Percentiles rank a stretch among this genome's conserved stretches.
phyloP scores from a whole-genome alignment of 2,113 vertebrate species.

The Ageneiosus marmoratus region DNA sequence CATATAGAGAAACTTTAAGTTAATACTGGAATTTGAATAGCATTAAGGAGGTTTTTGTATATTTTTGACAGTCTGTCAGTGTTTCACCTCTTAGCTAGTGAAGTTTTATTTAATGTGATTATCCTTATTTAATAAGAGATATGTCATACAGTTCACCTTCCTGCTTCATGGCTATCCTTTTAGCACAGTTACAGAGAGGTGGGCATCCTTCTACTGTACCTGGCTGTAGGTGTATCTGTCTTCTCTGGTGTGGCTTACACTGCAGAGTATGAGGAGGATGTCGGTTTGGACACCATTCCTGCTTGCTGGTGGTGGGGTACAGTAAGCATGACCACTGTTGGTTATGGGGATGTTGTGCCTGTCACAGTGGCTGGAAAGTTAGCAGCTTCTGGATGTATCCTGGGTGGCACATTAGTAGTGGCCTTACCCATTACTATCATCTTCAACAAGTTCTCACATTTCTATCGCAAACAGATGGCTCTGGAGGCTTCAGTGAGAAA shows the following conservation, averaged over 20 bases:
- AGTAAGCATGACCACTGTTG: slow-evolving; percentile 97
- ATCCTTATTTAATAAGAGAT: not conserved
- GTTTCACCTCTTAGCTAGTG: not conserved
- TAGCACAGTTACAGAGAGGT: slow-evolving; percentile 98
- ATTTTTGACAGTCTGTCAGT: not conserved
- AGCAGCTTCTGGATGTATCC: slow-evolving; percentile 91
- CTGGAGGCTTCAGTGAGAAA: slow-evolving; percentile 90
- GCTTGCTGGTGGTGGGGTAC: slow-evolving; percentile 99
- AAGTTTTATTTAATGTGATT: slow-evolving; percentile 10
- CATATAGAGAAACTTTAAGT: not conserved
- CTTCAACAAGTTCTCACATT: slow-evolving; percentile 98
- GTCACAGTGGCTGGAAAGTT: slow-evolving; percentile 91
- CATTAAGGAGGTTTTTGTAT: not conserved
- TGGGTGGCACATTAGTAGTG: slow-evolving; percentile 92
- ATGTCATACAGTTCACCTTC: slow-evolving; percentile 12
- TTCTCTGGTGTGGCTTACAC: slow-evolving; percentile 95
- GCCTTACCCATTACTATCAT: slow-evolving; percentile 97
- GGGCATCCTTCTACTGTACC: slow-evolving; percentile 91
- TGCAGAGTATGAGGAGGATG: slow-evolving; percentile 88
- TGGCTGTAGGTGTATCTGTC: slow-evolving; percentile 91
- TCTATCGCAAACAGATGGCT: slow-evolving; percentile 93
- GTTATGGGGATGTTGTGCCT: slow-evolving; percentile 92
- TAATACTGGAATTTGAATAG: not conserved
- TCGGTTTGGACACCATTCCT: slow-evolving; percentile 92
- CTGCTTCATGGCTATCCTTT: slow-evolving; percentile 59